Evolutionary conservation across 2,113 vertebrate genomes (phyloP).

Genomic region (Leuciscus idus): DNA sequence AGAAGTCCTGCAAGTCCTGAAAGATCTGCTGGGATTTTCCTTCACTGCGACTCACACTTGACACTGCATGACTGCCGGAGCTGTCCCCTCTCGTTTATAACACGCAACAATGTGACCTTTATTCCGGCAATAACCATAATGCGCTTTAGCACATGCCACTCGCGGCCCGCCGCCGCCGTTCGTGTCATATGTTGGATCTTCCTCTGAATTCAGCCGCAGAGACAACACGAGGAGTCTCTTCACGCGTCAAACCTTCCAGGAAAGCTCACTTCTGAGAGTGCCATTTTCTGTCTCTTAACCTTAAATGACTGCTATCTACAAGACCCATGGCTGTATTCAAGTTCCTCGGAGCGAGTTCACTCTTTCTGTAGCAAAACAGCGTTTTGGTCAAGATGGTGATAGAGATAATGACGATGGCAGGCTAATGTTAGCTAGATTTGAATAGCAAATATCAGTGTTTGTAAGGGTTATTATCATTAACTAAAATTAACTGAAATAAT

Average conservation of each 20-base stretch:
- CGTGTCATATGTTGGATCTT: slow-evolving; percentile 76
- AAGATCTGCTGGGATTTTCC: slow-evolving; percentile 72
- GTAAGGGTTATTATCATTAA: too few relatives aligned
- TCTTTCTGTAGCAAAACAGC: neutral
- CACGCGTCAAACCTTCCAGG: slow-evolving; percentile 28
- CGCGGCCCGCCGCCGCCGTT: slow-evolving; percentile 68
- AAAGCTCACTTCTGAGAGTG: slow-evolving; percentile 28
- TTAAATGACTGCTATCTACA: slow-evolving; percentile 11
- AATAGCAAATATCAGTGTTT: too few relatives aligned
- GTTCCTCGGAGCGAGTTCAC: neutral
- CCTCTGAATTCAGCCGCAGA: slow-evolving; percentile 67
- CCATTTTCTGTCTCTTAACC: slow-evolving; percentile 35
- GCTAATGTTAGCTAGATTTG: neutral
- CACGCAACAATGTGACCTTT: slow-evolving; percentile 80
- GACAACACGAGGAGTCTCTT: slow-evolving; percentile 24
- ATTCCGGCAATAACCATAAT: slow-evolving; percentile 77
- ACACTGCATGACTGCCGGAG: slow-evolving; percentile 74
- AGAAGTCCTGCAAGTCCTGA: slow-evolving; percentile 57
- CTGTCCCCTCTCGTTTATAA: slow-evolving; percentile 79
- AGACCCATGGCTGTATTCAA: neutral
- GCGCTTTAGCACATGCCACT: slow-evolving; percentile 80
- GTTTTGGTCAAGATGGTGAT: neutral
- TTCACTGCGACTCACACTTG: slow-evolving; percentile 76
- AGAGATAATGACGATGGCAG: slow-evolving; percentile 5
- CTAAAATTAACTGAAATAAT: neutral